Conservation (phyloP, 2,888 invertebrate genomes). For the Carabus problematicus region DNA sequence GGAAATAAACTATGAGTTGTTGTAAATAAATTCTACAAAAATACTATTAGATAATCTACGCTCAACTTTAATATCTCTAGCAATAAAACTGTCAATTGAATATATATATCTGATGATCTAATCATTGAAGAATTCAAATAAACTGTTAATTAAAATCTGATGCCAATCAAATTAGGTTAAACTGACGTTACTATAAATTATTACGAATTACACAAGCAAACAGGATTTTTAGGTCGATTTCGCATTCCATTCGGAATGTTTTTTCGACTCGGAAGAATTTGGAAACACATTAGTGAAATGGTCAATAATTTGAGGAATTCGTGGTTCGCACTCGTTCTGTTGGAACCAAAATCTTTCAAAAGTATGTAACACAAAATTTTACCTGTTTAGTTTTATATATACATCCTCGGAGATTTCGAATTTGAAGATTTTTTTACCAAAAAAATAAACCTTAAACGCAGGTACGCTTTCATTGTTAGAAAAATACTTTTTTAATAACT, state of each 20-base stretch:
- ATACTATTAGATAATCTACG: too few relatives aligned
- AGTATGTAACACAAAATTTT: conserved; percentile 9
- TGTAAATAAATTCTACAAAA: too few relatives aligned
- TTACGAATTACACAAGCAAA: conserved; percentile 6
- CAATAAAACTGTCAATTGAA: too few relatives aligned
- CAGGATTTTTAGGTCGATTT: conserved; percentile 26
- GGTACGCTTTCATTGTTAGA: conserved; percentile 20
- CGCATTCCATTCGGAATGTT: conserved; percentile 24
- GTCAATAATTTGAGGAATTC: conserved; percentile 17
- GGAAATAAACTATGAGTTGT: too few relatives aligned
- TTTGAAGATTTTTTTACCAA: conserved; percentile 8
- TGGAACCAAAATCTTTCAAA: neutral
- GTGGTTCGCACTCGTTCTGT: conserved; percentile 15
- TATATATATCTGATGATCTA: too few relatives aligned
- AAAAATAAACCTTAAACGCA: conserved; percentile 1
- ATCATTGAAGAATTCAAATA: too few relatives aligned
- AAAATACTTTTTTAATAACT: neutral
- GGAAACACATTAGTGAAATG: conserved; percentile 15
- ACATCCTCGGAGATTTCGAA: conserved; percentile 4
- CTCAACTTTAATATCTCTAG: too few relatives aligned
- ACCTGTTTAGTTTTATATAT: conserved; percentile 5
- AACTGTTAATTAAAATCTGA: too few relatives aligned
- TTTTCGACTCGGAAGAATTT: conserved; percentile 16
- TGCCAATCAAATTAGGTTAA: too few relatives aligned
- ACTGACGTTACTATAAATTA: too few relatives aligned